A percentile compares a stretch with the other conserved stretches of the same genome.
Conservation (phyloP, 2,888 invertebrate species). For the Zele albiditarsus region DNA sequence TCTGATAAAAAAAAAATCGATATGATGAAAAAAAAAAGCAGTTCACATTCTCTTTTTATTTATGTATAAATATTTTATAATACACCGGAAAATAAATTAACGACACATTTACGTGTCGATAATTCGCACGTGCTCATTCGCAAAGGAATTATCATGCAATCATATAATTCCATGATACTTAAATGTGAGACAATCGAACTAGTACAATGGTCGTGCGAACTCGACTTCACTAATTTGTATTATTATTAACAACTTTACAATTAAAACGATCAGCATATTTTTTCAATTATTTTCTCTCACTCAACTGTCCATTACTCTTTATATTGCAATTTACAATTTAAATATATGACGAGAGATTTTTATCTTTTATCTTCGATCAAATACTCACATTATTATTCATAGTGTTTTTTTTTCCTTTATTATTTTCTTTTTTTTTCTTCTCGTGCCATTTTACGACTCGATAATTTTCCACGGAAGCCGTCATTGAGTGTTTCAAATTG, state of each 20-base stretch:
- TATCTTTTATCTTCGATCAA: no score
- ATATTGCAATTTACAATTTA: no score
- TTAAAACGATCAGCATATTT: constrained; percentile 6
- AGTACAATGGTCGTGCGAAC: constrained; percentile 16
- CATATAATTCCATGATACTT: constrained; percentile 21
- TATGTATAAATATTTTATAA: background rate
- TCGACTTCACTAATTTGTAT: constrained; percentile 3
- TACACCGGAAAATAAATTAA: constrained; percentile 14
- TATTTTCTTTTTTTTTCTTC: background rate
- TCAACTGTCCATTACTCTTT: background rate
- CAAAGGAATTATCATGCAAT: constrained; percentile 29
- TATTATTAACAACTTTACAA: constrained; percentile 14
- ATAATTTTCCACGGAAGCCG: constrained; percentile 11
- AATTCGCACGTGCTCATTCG: constrained; percentile 60
- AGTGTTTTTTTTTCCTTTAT: background rate
- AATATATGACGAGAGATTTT: no score
- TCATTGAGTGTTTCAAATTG: background rate
- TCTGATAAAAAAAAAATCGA: constrained; percentile 1
- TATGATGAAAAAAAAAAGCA: background rate
- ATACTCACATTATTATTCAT: no score
- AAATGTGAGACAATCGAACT: constrained; percentile 18
- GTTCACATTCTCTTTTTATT: background rate
- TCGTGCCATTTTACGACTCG: background rate
- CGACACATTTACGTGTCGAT: constrained; percentile 21
- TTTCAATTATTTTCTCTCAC: background rate